Conservation (phyloP, 2,113 vertebrate species). For the Eulemur macaco region DNA sequence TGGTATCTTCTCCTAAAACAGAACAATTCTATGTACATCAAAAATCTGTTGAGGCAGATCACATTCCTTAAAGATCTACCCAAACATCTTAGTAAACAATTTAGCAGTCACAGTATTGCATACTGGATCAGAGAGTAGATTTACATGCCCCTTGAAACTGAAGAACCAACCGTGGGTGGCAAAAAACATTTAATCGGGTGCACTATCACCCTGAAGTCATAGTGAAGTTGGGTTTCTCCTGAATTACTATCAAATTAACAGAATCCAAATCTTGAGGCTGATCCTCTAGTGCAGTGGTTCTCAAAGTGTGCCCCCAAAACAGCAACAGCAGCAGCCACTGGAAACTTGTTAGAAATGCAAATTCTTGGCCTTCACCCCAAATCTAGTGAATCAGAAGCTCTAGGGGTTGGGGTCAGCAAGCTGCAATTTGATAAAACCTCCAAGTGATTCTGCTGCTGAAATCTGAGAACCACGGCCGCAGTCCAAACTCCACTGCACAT, state of each 20-base stretch:
- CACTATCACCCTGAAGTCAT: background rate
- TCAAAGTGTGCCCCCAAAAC: background rate
- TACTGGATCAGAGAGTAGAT: background rate
- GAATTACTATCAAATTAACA: background rate
- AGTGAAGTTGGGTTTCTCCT: background rate
- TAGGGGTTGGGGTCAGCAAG: background rate
- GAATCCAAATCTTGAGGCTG: background rate
- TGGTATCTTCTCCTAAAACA: background rate
- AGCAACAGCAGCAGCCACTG: background rate
- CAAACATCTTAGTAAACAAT: background rate
- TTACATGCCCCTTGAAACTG: background rate
- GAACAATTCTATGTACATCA: background rate
- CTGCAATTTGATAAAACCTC: background rate
- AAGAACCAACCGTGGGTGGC: background rate
- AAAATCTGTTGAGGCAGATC: background rate
- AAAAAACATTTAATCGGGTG: background rate
- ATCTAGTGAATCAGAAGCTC: background rate
- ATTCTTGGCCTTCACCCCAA: background rate
- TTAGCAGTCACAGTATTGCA: background rate
- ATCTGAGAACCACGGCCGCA: background rate
- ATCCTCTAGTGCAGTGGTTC: background rate
- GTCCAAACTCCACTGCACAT: background rate
- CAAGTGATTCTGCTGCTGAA: slow-evolving; percentile 9
- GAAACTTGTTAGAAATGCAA: background rate
- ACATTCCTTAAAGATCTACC: background rate